A percentile compares a stretch with the other conserved stretches of the same genome.
Evolutionary conservation across 1,140 invertebrate genomes (phyloP).

Genomic region (Drosophila eugracilis): DNA sequence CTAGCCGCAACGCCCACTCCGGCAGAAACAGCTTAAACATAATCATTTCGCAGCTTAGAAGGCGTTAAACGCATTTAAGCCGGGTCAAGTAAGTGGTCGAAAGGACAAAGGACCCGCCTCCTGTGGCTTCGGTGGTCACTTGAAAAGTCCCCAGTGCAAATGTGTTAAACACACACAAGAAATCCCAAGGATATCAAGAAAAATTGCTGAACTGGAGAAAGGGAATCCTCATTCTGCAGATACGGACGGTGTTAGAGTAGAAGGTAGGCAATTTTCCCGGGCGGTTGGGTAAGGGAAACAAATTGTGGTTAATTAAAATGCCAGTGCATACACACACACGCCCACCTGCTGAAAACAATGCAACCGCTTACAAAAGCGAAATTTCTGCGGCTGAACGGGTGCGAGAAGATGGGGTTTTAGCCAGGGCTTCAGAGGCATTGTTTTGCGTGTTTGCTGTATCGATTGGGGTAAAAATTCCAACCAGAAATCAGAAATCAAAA

Average conservation of each 20-base stretch:
- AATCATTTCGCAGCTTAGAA: conserved; percentile 74
- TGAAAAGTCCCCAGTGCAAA: conserved; percentile 3
- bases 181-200: conserved; percentile 20
- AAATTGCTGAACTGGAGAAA: conserved; percentile 1
- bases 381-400: conserved; percentile 12
- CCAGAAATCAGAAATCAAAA: conserved; percentile 15
- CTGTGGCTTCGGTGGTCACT: conserved; percentile 10
- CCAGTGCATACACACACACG: conserved; percentile 18
- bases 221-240: background rate
- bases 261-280: conserved; percentile 15
- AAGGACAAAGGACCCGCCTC: conserved; percentile 51
- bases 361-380: conserved; percentile 38
- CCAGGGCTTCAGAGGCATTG: conserved; percentile 42
- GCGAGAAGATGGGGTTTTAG: conserved; percentile 4
- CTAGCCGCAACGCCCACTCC: conserved; percentile 13
- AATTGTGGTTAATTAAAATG: conserved; percentile 74
- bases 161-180: conserved; percentile 12
- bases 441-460: conserved; percentile 38
- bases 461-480: conserved; percentile 22
- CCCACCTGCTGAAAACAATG: conserved; percentile 41
- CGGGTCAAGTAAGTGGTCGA: conserved; percentile 49
- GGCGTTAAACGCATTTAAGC: conserved; percentile 72
- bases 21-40: conserved; percentile 51
- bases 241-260: background rate
- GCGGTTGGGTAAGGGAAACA: background rate